A percentile compares a stretch with the other conserved stretches of the same genome.
Conservation (phyloP, 2,888 invertebrate species). For the Rutpela maculata region DNA sequence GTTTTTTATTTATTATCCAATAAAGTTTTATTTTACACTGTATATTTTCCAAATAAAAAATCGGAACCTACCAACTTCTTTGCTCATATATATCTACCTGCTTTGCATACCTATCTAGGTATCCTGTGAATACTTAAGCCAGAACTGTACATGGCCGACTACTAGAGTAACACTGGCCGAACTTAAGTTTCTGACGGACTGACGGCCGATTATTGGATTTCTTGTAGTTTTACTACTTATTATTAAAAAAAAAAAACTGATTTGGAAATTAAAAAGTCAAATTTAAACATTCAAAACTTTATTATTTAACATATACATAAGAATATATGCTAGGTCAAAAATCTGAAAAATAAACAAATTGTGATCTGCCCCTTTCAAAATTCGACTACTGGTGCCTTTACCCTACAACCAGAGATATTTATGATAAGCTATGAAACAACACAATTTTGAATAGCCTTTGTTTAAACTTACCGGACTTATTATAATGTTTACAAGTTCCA, state of each 20-base stretch:
- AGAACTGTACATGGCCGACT: conserved; percentile 1
- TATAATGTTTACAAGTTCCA: too few relatives aligned
- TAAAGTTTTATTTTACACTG: background rate
- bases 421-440: too few relatives aligned
- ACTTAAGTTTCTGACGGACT: background rate
- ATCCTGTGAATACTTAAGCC: too few relatives aligned
- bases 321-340: background rate
- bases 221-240: background rate
- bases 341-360: background rate
- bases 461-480: too few relatives aligned
- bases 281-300: conserved; percentile 3
- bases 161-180: background rate
- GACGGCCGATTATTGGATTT: background rate
- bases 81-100: too few relatives aligned
- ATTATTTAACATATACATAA: background rate
- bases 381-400: conserved; percentile 7
- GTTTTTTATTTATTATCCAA: background rate
- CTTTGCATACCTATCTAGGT: too few relatives aligned
- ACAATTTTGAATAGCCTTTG: too few relatives aligned
- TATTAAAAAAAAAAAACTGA: background rate
- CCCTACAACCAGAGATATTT: too few relatives aligned
- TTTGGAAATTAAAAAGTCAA: background rate
- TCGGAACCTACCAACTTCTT: too few relatives aligned
- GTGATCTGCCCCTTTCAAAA: background rate
- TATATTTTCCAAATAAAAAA: background rate